phyloP scores from a whole-genome alignment of 2,113 vertebrate genomes.

The Ptychochromis oligacanthus region DNA sequence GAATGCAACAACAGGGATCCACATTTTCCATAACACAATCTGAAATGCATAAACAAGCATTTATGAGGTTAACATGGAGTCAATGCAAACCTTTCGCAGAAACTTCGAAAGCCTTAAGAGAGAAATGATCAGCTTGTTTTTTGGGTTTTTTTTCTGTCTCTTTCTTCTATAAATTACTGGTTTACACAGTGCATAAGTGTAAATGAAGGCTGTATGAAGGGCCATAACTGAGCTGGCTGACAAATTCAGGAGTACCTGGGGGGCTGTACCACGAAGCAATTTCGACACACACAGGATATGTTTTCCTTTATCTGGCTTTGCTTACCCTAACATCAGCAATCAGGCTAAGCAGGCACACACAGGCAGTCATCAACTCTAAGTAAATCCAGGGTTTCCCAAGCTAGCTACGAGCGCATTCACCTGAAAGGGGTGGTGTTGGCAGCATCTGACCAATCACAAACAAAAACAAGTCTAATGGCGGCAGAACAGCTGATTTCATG shows the following conservation, averaged over 20 bases:
- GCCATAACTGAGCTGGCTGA: neutral
- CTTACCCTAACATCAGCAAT: neutral
- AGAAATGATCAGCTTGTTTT: neutral
- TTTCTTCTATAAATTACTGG: neutral
- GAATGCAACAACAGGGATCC: neutral
- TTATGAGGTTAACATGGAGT: neutral
- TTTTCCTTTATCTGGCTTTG: neutral
- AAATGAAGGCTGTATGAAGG: neutral
- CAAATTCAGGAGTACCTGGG: neutral
- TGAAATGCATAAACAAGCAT: neutral
- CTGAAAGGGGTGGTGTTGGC: neutral
- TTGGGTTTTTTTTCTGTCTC: too few relatives aligned
- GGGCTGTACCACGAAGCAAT: neutral
- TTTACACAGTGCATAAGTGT: neutral
- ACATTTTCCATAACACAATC: neutral
- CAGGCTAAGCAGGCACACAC: neutral
- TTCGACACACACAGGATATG: accelerated
- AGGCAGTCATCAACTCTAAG: neutral
- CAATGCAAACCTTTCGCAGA: neutral
- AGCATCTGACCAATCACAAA: neutral
- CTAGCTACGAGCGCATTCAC: neutral
- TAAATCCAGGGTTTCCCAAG: neutral
- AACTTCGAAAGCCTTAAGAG: neutral
- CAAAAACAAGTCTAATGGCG: neutral
- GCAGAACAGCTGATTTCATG: too few relatives aligned